phyloP scores from a whole-genome alignment of 2,113 vertebrate species.

The Megaptera novaeangliae region DNA sequence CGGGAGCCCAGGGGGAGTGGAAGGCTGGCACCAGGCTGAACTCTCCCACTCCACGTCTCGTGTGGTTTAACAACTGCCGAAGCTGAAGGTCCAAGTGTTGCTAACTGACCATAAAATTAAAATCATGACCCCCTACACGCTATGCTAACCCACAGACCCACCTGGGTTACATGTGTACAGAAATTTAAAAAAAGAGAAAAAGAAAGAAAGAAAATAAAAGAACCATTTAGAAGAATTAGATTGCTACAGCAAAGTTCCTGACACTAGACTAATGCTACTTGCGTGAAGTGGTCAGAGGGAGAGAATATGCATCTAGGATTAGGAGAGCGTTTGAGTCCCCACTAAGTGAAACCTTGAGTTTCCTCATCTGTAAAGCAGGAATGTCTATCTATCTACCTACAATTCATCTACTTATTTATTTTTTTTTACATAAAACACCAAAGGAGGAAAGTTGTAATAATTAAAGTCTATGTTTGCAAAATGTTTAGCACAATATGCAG shows the following conservation, averaged over 20 bases:
- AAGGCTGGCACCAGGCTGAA: background rate
- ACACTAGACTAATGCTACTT: background rate
- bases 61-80: background rate
- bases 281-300: background rate
- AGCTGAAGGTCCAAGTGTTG: background rate
- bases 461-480: background rate
- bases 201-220: background rate
- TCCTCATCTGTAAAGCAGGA: background rate
- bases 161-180: background rate
- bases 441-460: background rate
- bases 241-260: background rate
- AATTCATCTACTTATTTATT: background rate
- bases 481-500: background rate
- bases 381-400: background rate
- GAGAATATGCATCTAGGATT: background rate
- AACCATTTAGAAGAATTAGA: background rate
- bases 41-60: fast-evolving
- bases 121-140: background rate
- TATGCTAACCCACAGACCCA: background rate
- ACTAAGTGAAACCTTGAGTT: background rate
- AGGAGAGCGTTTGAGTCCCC: background rate
- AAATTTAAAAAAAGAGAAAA: background rate
- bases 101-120: background rate
- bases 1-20: fast-evolving
- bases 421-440: background rate